A percentile compares a stretch with the other conserved stretches of the same genome.
phyloP scores from a whole-genome alignment of 2,888 invertebrate species.

The Aelia acuminata region DNA sequence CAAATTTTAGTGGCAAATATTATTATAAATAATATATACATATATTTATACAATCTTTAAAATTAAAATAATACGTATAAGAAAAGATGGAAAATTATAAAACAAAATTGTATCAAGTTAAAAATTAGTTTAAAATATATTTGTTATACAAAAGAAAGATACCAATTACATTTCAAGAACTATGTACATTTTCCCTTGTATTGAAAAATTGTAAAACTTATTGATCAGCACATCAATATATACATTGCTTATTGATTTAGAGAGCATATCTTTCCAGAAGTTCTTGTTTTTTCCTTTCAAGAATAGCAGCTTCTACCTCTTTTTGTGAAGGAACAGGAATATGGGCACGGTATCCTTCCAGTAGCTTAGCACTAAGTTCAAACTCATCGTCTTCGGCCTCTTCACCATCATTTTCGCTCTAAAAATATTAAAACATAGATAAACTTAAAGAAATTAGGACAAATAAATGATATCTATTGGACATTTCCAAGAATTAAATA shows the following conservation, averaged over 20 bases:
- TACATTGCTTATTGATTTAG: not conserved
- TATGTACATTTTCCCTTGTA: not conserved
- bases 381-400: conserved; percentile 62
- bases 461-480: conserved; percentile 4
- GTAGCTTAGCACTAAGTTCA: conserved; percentile 61
- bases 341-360: conserved; percentile 80
- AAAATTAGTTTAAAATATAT: not conserved
- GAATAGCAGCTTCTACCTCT: conserved; percentile 92
- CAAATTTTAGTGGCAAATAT: not conserved
- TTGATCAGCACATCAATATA: not conserved
- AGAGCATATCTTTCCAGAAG: conserved; percentile 73
- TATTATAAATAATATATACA: conserved; percentile 15
- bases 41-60: conserved; percentile 9
- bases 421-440: not conserved
- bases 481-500: conserved; percentile 62
- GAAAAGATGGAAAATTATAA: not conserved
- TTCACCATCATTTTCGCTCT: conserved; percentile 53
- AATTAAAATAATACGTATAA: not conserved
- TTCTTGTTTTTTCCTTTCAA: conserved; percentile 92
- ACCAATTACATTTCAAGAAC: too few species aligned
- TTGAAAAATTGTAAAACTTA: not conserved
- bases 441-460: not conserved
- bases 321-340: conserved; percentile 95
- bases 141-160: too few species aligned
- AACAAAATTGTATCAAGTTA: not conserved